Base-by-base conservation (phyloP, 2,888 invertebrate genomes). In the Atrina japonica region DNA sequence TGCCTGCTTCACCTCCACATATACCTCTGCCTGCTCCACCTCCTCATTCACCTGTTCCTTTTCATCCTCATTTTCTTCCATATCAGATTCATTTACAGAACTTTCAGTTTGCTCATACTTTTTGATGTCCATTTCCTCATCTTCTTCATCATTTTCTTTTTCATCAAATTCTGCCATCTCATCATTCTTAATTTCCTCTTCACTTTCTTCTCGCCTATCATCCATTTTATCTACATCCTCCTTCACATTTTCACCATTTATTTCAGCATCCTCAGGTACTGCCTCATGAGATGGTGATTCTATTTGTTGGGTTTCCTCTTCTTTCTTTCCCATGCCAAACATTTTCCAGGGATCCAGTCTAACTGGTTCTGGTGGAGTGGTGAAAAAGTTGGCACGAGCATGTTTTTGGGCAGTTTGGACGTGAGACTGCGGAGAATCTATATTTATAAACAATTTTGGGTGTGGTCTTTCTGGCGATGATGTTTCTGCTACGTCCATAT, bases 1-100 rank as follows among this genome's bases (percentile, higher is more conserved):
- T n/a, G n/a, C n/a, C n/a, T n/a, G n/a, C n/a, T 25, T 45, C 7
- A n/a, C n/a, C 47, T 27, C 18, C 59, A 7, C 66, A 35, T 66
- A 35, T 35, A 35, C 35, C 35, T 35, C 11, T 11, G 5, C 45
- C 27, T 3, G 25, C 58, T 25, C 45, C 7, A n/a, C n/a, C 47
- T 27, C 18, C 59, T 16, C 66, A 35, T 66, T 30, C 27, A 41
- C 96, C 92, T 96, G 96, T 0, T 96, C 96, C 1, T 96, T 96
- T 7, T 96, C 96, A 84, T 96, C 96, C 80, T 94, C 94, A 79
- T 77, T 79, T 6, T 47, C 64, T 64, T 63, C 41, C 21, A 18
- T 64, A 21, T 66, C 56, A 16, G 64, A 78, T 53, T 81, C 78
- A 45, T 78, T 69, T 60, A 76, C 78, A 9, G 27, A 11, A 29